Conservation (phyloP, 2,113 vertebrate species). For the human region GRCh38 chrX:49170001-49170500, state of each 20-base stretch:
- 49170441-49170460: no score
- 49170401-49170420: slow-evolving; percentile 26
- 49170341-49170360: not conserved
- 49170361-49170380: not conserved
- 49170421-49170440: slow-evolving; percentile 1
- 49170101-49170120: no score
- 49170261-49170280: not conserved
- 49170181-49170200: not conserved
- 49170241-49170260: not conserved
- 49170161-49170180: no score
- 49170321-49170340: not conserved
- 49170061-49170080: no score
- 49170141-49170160: no score
- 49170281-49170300: not conserved
- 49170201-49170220: not conserved
- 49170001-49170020: not conserved
- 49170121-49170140: no score
- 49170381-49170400: slow-evolving; percentile 7
- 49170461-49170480: no score
- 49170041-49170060: not conserved
- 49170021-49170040: not conserved
- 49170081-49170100: no score
- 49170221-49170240: not conserved
- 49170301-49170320: not conserved
- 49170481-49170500: no score